Base-by-base conservation (phyloP, 2,888 invertebrate species). In the Pachymerium ferrugineum region DNA sequence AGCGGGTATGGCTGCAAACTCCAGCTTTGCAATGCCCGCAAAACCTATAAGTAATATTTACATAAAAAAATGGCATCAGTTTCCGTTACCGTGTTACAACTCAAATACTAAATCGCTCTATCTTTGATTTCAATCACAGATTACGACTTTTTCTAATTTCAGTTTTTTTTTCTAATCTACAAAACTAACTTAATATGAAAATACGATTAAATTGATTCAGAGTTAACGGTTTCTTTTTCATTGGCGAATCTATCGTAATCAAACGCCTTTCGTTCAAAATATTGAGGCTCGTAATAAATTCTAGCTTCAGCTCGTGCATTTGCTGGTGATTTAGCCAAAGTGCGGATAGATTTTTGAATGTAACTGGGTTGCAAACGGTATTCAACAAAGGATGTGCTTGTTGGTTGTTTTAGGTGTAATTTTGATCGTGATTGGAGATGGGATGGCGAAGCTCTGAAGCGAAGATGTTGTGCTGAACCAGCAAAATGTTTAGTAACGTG, bases 1-100 rank as follows among this genome's bases (percentile, higher is more conserved):
- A 62, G 19, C 22, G 4, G 16, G 6, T 62, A 28, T 25, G 62
- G 25, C 62, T 62, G 62, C 62, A 62, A 62, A 62, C 62, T 28
- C 62, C 62, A 62, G 62, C 28, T 62, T 62, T 62, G 62, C 62
- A 62, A 47, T 22, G 47, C 47, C 47, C 16, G 47, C 38, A 38
- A 38, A 38, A 38, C 16, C 38, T 38, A 38, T 12, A 6, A 16
- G 12, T n/a, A 62, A 62, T 25, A 62, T 62, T 22, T 62, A 62
- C 62, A 62, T 3, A 25, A 8, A 62, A 62, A 62, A 54, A 54
- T 22, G 22, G 16, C 47, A 1, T n/a, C n/a, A n/a, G n/a, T n/a
- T n/a, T n/a, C n/a, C n/a, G n/a, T n/a, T n/a, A n/a, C n/a, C n/a
- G n/a, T n/a, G n/a, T n/a, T n/a, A n/a, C n/a, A n/a, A n/a, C n/a